Evolutionary conservation across 2,113 vertebrate species (phyloP), one percentile per base, ranked within the genome.

Genomic region (Chaenogobius annularis): DNA sequence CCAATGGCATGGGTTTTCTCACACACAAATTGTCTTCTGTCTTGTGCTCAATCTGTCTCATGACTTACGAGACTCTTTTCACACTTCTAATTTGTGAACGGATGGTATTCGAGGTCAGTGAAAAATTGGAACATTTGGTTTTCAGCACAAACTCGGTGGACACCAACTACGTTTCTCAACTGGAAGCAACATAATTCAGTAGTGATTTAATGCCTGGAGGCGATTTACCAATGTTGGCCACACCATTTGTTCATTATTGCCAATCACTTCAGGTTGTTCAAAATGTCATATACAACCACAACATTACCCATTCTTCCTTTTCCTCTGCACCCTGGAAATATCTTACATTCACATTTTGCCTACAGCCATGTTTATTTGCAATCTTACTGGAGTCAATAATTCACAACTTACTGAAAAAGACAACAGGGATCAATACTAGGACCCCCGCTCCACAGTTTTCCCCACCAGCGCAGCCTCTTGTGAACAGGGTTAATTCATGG

Each of bases 401-500:
- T 19, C 61, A 19, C 26, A 61, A 19, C 56, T 59, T 31, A 2
- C 54, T 22, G 22, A n/a, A 56, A 56, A 23, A 35, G 26, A 26
- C 58, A 61, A 35, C 23, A 35, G 15, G 61, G 37, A 63, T 35
- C 61, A 63, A 40, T n/a, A 40, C 61, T 40, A 63, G 61, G 61
- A 63, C 61, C 35, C 9, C 58, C 23, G 26, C 26, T 35, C 14
- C 58, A 35, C 61, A 10, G 61, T 63, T n/a, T 43, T 63, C 15
- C 61, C 61, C 61, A 19, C 23, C 83, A 52, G 73, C 3, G 3
- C 15, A 77, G 83, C 90, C 88, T 85, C 86, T 79, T 75, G 44
- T 87, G 87, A 87, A 85, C 83, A 75, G 87, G 89, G 91, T 92
- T 90, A 90, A 90, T 90, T 85, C 52, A 63, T 82, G 84, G 87